These are phyloP conservation scores for Struthidea cinerea DNA, from an alignment of 2,113 vertebrate species.

Conservation along the genomic window DNA sequence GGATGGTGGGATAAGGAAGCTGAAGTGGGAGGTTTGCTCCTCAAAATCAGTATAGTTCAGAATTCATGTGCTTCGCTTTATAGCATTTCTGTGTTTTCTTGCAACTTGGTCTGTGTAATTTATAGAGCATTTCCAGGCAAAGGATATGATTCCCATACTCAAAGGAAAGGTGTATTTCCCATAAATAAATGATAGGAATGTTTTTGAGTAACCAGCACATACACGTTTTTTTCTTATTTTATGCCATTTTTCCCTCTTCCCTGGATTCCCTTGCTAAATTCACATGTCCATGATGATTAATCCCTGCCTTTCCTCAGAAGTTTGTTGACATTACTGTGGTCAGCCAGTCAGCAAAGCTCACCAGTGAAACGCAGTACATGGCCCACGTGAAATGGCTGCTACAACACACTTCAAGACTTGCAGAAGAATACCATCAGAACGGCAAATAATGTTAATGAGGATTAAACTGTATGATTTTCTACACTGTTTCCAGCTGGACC, in stretches of 20 bases:
- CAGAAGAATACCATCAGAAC: not conserved
- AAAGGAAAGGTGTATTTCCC: not conserved
- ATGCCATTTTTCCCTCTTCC: not conserved
- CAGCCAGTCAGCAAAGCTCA: not conserved
- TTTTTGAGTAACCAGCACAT: not conserved
- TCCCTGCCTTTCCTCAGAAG: not conserved
- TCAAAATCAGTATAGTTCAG: not conserved
- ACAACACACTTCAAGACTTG: not conserved
- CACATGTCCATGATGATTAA: not conserved
- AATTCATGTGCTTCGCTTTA: not conserved
- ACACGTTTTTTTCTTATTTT: not conserved
- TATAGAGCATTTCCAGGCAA: not conserved
- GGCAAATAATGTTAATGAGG: not conserved
- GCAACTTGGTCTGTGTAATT: not conserved
- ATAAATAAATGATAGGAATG: not conserved
- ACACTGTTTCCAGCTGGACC: not conserved
- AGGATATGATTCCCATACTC: not conserved
- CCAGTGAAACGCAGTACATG: not conserved
- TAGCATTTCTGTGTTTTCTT: not conserved
- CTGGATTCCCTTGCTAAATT: not conserved
- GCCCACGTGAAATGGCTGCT: not conserved
- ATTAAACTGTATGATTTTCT: not conserved
- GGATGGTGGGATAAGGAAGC: not conserved
- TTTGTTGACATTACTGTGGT: not conserved
- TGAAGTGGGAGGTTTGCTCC: not conserved